Evolutionary conservation across 64 coral and sea anemone species (phyloP).

Genomic region (Acropora tenuis): DNA sequence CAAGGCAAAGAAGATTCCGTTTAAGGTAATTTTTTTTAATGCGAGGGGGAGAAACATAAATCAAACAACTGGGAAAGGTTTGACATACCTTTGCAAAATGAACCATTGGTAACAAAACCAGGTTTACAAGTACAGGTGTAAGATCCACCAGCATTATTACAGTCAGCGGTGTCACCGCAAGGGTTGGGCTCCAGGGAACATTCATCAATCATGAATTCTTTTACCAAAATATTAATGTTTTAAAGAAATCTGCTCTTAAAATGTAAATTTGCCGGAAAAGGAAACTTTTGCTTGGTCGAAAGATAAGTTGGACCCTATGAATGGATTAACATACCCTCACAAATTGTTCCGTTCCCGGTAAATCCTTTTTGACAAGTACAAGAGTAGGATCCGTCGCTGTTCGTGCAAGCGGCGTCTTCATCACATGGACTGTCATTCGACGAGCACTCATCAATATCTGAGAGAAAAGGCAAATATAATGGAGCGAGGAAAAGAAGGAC

Average conservation of each 20-base stretch:
- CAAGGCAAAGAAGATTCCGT: no score
- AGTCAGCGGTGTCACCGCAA: slow-evolving; percentile 67
- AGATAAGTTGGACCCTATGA: no score
- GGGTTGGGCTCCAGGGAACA: slow-evolving; percentile 16
- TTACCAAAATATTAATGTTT: no score
- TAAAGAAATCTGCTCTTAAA: no score
- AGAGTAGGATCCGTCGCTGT: slow-evolving; percentile 5
- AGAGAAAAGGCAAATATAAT: not conserved
- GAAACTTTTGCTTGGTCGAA: no score
- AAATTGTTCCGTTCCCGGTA: not conserved
- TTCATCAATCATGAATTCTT: not conserved
- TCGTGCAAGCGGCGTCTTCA: slow-evolving; percentile 5
- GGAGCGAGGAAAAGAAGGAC: no score
- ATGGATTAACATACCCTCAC: not conserved
- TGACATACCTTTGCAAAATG: slow-evolving; percentile 59
- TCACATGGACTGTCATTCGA: not conserved
- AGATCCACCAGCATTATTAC: slow-evolving; percentile 71
- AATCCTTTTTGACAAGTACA: slow-evolving; percentile 28
- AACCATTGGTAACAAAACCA: slow-evolving; percentile 69
- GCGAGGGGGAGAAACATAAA: no score
- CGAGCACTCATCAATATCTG: slow-evolving; percentile 76
- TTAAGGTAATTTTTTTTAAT: no score
- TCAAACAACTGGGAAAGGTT: no score
- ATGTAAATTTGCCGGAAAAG: no score
- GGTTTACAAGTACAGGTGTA: slow-evolving; percentile 70